A percentile compares a stretch with the other conserved stretches of the same genome.
Evolutionary conservation across 2,113 vertebrate genomes (phyloP).

Genomic region (Ptyas mucosa): DNA sequence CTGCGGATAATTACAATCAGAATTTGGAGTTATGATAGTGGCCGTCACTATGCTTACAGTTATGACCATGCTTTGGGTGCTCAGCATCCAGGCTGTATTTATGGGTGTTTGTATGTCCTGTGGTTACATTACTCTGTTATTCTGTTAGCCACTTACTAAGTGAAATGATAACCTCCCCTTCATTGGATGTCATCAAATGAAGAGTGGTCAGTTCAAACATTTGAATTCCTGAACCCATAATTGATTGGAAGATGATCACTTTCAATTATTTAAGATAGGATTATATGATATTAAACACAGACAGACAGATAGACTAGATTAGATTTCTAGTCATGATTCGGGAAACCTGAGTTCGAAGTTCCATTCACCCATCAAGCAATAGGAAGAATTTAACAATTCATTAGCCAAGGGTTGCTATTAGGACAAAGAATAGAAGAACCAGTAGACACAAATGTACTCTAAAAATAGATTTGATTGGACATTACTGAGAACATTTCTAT

Average conservation of each 20-base stretch:
- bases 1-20: background rate
- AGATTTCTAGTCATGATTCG: background rate
- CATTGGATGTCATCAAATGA: background rate
- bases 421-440: background rate
- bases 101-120: background rate
- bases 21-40: background rate
- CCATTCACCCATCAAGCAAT: background rate
- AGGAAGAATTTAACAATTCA: background rate
- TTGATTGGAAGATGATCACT: background rate
- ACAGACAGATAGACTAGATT: background rate
- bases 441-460: background rate
- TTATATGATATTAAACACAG: background rate
- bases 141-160: background rate
- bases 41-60: background rate
- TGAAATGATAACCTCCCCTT: background rate
- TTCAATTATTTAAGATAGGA: background rate
- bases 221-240: background rate
- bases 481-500: slow-evolving; percentile 39
- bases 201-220: background rate
- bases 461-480: background rate
- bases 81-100: background rate
- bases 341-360: background rate
- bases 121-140: too few relatives aligned
- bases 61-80: background rate
- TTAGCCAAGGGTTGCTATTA: background rate